Base-by-base conservation (phyloP, 2,797 vertebrate genomes). In the Euthynnus affinis region DNA sequence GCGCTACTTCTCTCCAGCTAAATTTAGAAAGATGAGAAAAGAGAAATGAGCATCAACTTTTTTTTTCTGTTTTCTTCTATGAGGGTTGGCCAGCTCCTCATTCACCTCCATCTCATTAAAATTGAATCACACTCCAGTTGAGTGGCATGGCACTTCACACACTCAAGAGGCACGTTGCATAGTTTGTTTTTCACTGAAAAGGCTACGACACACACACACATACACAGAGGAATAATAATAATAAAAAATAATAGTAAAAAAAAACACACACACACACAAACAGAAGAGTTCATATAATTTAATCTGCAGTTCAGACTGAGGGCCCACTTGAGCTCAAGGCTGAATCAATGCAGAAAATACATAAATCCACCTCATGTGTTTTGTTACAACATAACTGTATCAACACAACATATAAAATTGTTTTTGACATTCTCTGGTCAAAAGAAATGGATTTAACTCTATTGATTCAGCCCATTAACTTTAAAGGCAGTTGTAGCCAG, bases 91-190 rank as follows among this genome's bases (percentile, higher is more conserved):
- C 74, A 79, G 70, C 52, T 86, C 82, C 66, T 63, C 81, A 56
- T 88, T 92, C 90, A 85, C 80, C 73, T 80, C 83, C 77, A 79
- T 81, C 89, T 92, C 87, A 86, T 87, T 92, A 90, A 87, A 90
- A 87, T 59, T 75, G 85, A 89, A 87, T 89, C 76, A 62, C 83
- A 77, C 89, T 90, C 80, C 58, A 84, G 72, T 58, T 81, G 81
- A 88, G 90, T 78, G 77, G 66, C 69, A 63, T 3, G 37, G 46
- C 77, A 72, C 89, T 88, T 80, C 78, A 82, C 69, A 37, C 80
- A 78, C 78, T 85, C 74, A 72, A 91, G 80, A 80, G 86, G 59
- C 37, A 68, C 23, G 55, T 52, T 70, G 63, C 56, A 23, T 64
- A 67, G 56, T 84, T 84, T 59, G 71, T 78, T 85, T 87, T 78